Base-by-base conservation (phyloP, 2,797 vertebrate species). In the Fundulus diaphanus region DNA sequence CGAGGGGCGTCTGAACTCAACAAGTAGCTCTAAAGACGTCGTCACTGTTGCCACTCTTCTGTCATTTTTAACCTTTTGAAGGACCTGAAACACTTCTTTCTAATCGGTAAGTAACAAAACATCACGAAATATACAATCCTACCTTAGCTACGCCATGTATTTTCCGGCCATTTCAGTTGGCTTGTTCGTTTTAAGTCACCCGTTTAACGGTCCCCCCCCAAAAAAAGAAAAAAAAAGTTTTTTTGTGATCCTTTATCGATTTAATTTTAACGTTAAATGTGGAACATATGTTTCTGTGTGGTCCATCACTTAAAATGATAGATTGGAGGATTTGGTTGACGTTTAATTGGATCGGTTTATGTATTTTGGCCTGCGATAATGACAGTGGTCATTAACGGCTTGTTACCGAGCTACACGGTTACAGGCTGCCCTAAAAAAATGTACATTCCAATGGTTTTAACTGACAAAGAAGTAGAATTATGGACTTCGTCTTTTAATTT, bases 371-470 rank as follows among this genome's bases (percentile, higher is more conserved):
- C 27, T 0, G 5, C 6, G 16, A 49, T 40, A 24, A 65, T 42
- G 59, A 91, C 86, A 90, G 20, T 13, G 5, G 29, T 74, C 52
- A 77, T 83, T 89, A 91, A 82, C 83, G 79, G 89, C 82, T 49
- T 46, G 16, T 24, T 22, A 31, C 24, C 0, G 22, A 35, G 31
- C 29, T 31, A 7, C 6, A 24, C 15, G 0, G n/a, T 27, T 42
- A 42, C 35, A 27, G 20, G 6, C 6, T 24, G 3, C 24, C 13
- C 27, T 40, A 66, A 40, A 66, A 42, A 40, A 66, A 42, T 5
- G 37, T n/a, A 11, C 24, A 40, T 7, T 65, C 40, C 15, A 13
- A 42, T 7, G 5, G 6, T n/a, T 42, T 66, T 42, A 27, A 15
- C 42, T 66, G n/a, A n/a, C 8, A 4, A 35, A 8, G 35, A 35